phyloP scores from a whole-genome alignment of 2,113 vertebrate genomes.

The Myodes glareolus region DNA sequence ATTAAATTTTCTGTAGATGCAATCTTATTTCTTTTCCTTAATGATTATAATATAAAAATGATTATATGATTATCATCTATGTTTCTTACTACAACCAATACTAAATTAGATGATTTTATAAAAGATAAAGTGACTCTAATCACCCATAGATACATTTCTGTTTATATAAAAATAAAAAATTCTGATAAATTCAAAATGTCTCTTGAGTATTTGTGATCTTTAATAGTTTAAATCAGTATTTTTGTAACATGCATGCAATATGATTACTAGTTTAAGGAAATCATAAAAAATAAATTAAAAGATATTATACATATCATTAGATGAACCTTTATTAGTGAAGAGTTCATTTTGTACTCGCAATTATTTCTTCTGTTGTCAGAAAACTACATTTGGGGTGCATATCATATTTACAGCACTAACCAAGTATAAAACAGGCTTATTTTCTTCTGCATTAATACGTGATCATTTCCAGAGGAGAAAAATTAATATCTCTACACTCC shows the following conservation, averaged over 20 bases:
- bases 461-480: neutral
- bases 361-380: neutral
- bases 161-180: neutral
- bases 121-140: neutral
- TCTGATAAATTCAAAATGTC: neutral
- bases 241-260: neutral
- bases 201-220: neutral
- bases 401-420: neutral
- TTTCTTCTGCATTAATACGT: neutral
- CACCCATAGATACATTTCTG: neutral
- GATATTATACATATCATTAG: neutral
- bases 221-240: neutral
- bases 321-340: neutral
- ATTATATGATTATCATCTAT: neutral
- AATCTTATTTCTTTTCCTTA: constrained; percentile 2
- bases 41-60: neutral
- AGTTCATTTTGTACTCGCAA: neutral
- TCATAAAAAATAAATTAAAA: constrained; percentile 15
- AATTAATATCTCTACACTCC: neutral
- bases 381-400: neutral
- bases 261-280: neutral
- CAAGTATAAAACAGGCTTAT: neutral
- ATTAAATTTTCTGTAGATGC: neutral
- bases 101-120: neutral
- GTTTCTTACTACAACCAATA: neutral